Base-by-base conservation (phyloP, 2,113 vertebrate species). In the Phylloscopus trochilus region DNA sequence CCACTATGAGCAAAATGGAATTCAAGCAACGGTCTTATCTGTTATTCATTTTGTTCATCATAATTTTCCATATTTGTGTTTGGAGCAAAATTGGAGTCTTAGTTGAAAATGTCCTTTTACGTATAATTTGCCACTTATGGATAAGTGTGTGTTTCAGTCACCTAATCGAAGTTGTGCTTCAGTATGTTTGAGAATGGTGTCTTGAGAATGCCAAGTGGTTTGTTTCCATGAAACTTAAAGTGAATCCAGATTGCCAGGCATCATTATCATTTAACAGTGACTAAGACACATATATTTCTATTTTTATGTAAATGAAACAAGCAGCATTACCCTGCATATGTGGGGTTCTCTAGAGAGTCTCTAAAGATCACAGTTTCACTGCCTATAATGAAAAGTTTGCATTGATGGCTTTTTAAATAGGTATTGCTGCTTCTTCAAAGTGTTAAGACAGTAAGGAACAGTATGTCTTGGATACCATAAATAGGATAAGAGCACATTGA, bases 51-150 rank as follows among this genome's bases (percentile, higher is more conserved):
- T 84, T 69, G 5, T 22, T 78, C 15, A 19, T 55, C 17, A 15
- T 20, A 19, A 17, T 64, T 86, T 92, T 68, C 16, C 6, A 21
- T 35, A n/a, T 76, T 59, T 58, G 7, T 24, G 17, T 51, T 82
- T 84, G 60, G 17, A 15, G 85, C 11, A 35, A 41, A 78, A 37
- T 63, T n/a, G 22, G 73, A 77, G 17, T 59, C 53, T 67, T 15
- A n/a, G 39, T n/a, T 0, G 3, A 80, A 95, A 69, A 39, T 0
- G 1, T 28, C 59, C 2, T 70, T 82, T 52, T 64, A 28, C 35
- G 4, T 60, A 39, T 17, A 73, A 31, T 53, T 92, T 70, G 4
- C 70, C 31, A 55, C 26, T 82, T 88, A 13, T 1, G 5, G 37
- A 22, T 39, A 26, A 43, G 19, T 33, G 37, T 44, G 31, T 41